phyloP scores from a whole-genome alignment of 2,113 vertebrate genomes.

The Astur gentilis region DNA sequence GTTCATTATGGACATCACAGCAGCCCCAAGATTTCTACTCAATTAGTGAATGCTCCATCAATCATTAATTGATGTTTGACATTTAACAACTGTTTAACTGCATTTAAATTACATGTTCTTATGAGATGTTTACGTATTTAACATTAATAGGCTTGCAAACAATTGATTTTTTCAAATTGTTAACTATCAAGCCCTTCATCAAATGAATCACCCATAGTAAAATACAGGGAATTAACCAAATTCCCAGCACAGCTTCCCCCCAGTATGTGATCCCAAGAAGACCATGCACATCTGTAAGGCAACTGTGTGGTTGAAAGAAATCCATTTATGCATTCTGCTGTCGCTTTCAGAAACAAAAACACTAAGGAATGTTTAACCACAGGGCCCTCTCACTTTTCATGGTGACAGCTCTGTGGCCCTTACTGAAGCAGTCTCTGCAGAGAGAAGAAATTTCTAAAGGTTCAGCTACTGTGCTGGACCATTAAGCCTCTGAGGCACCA shows the following conservation, averaged over 20 bases:
- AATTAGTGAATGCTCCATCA: not conserved
- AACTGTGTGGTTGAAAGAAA: not conserved
- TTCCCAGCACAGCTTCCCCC: not conserved
- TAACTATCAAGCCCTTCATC: not conserved
- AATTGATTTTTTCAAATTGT: not conserved
- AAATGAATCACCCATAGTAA: not conserved
- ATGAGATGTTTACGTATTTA: not conserved
- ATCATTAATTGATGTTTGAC: not conserved
- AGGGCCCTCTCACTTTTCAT: not conserved
- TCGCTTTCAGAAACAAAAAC: constrained; percentile 8
- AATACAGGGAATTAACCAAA: not conserved
- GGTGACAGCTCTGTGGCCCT: not conserved
- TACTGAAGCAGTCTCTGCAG: not conserved
- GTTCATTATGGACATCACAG: not conserved
- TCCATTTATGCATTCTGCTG: not conserved
- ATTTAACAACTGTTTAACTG: not conserved
- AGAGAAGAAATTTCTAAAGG: constrained; percentile 25
- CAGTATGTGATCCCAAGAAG: not conserved
- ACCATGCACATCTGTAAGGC: not conserved
- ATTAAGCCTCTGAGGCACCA: constrained; percentile 52
- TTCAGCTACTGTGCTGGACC: not conserved
- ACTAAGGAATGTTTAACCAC: not conserved
- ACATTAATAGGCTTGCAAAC: not conserved
- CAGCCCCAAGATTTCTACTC: not conserved
- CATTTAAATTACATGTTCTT: not conserved